Evolutionary conservation across 2,113 vertebrate genomes (phyloP), one percentile per base, ranked within the genome.

Genomic region (Platichthys flesus): DNA sequence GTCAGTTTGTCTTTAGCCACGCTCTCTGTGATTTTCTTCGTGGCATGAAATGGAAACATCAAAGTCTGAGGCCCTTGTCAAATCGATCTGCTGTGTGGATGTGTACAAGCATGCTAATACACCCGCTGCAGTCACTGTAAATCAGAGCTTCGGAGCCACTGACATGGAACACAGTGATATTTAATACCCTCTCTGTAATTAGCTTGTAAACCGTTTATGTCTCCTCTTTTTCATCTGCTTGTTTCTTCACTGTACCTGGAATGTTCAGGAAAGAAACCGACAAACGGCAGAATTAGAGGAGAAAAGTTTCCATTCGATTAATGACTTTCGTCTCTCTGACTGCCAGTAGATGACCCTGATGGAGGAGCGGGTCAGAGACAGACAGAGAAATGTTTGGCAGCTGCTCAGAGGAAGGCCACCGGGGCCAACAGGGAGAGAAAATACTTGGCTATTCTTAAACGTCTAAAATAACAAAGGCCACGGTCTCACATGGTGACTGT

Each of bases 391-490:
- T 81, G 79, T 74, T 71, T 65, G 79, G 79, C 89, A 91, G 89
- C 85, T 91, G 85, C 54, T 82, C 70, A 56, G 62, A 80, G 59
- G 74, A 85, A 86, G 81, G 63, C 76, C 78, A 79, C 62, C 3
- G 62, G 68, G 61, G 73, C 59, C 81, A 60, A 45, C 67, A 2
- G 67, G 75, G 76, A 82, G 67, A 67, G 71, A 69, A 88, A 84
- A 89, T 90, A 85, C 74, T 77, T 31, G 21, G 45, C 83, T 91
- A 88, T 91, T 88, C 83, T 90, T 89, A 67, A 86, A 88, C 35
- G 9, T 81, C 84, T 89, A 88, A 82, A 86, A 87, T 89, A 88
- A 90, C 85, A 88, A 85, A 87, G 87, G 71, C 67, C 21, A 28
- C 21, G 10, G 24, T 76, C 42, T 79, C 59, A 72, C 71, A 26